Evolutionary conservation across 1,140 invertebrate genomes (phyloP).

Genomic region (Drosophila kikkawai): DNA sequence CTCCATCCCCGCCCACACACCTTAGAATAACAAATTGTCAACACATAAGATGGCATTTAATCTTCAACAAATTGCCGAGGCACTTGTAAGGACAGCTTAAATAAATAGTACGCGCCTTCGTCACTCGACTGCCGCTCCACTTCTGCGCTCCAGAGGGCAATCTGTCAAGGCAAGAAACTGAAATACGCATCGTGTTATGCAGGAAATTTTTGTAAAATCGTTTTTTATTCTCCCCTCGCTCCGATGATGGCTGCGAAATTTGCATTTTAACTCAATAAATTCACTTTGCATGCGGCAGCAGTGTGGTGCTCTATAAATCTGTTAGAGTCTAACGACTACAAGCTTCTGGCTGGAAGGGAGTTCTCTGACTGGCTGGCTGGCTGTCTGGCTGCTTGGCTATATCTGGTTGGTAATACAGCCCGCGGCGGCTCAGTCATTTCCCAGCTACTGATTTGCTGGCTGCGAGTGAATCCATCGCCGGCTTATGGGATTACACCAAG

Average conservation of each 20-base stretch:
- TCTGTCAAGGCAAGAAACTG: constrained; percentile 65
- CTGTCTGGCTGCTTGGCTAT: constrained; percentile 3
- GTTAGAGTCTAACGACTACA: constrained; percentile 61
- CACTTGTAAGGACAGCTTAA: constrained; percentile 79
- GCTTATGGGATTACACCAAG: constrained; percentile 65
- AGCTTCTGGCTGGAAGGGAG: constrained; percentile 33
- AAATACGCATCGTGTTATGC: constrained; percentile 68
- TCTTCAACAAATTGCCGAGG: constrained; percentile 79
- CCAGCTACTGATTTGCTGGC: constrained; percentile 70
- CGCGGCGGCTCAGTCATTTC: constrained; percentile 62
- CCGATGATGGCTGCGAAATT: constrained; percentile 59
- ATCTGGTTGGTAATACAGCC: constrained; percentile 57
- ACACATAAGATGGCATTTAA: constrained; percentile 80
- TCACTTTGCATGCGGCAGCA: constrained; percentile 81
- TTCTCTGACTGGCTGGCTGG: not conserved
- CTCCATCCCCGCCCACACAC: constrained; percentile 17
- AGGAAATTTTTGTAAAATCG: constrained; percentile 74
- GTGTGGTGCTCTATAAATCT: constrained; percentile 77
- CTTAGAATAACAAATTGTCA: constrained; percentile 78
- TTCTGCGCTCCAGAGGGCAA: constrained; percentile 50
- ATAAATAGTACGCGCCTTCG: constrained; percentile 70
- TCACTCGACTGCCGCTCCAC: constrained; percentile 13
- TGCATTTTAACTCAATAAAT: constrained; percentile 84
- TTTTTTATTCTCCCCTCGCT: constrained; percentile 36
- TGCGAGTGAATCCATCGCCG: constrained; percentile 44